These are phyloP conservation scores for Anguilla japonica DNA, from an alignment of 2,113 vertebrate species.

Conservation along the genomic window DNA sequence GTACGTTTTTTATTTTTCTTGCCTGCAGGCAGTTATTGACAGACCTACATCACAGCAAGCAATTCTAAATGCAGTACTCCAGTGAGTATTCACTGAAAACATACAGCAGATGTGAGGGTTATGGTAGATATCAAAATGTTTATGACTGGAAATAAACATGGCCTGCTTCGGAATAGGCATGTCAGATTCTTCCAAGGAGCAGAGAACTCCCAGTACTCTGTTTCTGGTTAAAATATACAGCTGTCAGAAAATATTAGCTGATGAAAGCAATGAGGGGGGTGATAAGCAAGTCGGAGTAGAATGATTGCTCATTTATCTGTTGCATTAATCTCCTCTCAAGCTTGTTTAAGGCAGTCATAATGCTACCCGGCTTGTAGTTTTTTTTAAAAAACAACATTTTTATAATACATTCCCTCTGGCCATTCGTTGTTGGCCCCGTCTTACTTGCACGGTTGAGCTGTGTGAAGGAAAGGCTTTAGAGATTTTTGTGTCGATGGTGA, in stretches of 20 bases:
- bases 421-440: background rate
- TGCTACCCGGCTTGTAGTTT: background rate
- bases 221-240: constrained; percentile 30
- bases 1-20: too few species aligned
- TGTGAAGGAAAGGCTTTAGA: background rate
- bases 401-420: background rate
- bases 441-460: background rate
- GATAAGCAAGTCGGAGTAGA: background rate
- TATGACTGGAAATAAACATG: constrained; percentile 25
- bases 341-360: constrained; percentile 9
- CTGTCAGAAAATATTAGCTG: constrained; percentile 18
- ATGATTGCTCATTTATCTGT: constrained; percentile 19
- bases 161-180: constrained; percentile 8
- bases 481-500: background rate
- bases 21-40: constrained; percentile 13
- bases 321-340: constrained; percentile 14
- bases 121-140: constrained; percentile 34
- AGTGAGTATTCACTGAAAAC: constrained; percentile 15
- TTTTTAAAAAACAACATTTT: background rate
- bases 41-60: background rate
- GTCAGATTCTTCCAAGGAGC: background rate
- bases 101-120: constrained; percentile 32
- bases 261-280: background rate
- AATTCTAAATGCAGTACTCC: background rate
- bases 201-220: constrained; percentile 16